phyloP scores from a whole-genome alignment of 2,113 vertebrate species.

The Calonectris borealis region DNA sequence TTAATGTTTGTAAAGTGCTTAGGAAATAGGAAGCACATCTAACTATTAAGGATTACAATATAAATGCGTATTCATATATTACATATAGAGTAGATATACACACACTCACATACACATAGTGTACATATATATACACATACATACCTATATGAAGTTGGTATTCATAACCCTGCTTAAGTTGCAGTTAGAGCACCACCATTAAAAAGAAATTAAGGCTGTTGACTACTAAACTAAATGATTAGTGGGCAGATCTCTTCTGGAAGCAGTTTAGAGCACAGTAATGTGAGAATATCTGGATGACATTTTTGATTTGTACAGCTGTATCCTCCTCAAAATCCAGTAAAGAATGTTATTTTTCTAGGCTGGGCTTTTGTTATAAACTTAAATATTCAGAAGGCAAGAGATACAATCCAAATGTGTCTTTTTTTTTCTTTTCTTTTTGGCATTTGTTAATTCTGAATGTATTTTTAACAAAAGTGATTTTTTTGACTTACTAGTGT shows the following conservation, averaged over 20 bases:
- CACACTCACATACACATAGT: constrained; percentile 9
- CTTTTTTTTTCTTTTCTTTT: constrained; percentile 56
- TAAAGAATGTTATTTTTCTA: constrained; percentile 86
- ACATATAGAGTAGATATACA: constrained; percentile 37
- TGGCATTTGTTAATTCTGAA: constrained; percentile 83
- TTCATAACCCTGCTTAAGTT: constrained; percentile 66
- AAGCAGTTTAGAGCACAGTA: constrained; percentile 75
- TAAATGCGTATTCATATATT: constrained; percentile 2
- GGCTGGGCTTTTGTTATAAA: constrained; percentile 83
- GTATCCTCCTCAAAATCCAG: constrained; percentile 80
- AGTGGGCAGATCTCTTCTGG: constrained; percentile 56
- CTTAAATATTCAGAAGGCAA: constrained; percentile 79
- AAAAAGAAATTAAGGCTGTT: constrained; percentile 64
- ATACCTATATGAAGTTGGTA: constrained; percentile 15
- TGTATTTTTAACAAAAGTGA: constrained; percentile 86
- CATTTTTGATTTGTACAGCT: constrained; percentile 78
- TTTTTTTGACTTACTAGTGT: constrained; percentile 84
- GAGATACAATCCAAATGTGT: constrained; percentile 79
- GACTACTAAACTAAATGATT: constrained; percentile 69
- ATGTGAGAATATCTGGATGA: constrained; percentile 72
- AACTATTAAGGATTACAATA: background rate
- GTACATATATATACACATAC: constrained; percentile 35
- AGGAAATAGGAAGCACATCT: constrained; percentile 41
- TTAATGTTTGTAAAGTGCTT: constrained; percentile 41
- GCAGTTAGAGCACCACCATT: constrained; percentile 50